Percentiles rank a stretch among this genome's conserved stretches.
Evolutionary conservation across 1,140 invertebrate species (phyloP).

Genomic region (Eurytemora carolleeae): DNA sequence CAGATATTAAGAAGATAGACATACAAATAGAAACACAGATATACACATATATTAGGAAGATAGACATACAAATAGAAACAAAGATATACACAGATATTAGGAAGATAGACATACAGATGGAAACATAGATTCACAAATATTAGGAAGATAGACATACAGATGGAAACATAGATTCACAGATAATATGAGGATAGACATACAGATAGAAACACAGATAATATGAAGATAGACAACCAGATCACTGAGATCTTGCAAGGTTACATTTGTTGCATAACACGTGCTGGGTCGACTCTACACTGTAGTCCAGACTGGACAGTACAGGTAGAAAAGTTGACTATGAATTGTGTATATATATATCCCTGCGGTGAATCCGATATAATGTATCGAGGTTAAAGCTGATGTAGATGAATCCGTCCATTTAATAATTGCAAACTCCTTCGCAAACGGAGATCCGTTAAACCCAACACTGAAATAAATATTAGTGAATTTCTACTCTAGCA

Average conservation of each 20-base stretch:
- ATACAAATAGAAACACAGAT: no score
- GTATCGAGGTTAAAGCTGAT: background rate
- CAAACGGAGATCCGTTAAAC: background rate
- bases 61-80: no score
- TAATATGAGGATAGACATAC: background rate
- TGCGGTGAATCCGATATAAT: background rate
- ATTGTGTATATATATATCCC: background rate
- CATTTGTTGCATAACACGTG: no score
- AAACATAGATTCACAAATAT: background rate
- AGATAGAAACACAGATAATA: background rate
- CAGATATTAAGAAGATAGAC: background rate
- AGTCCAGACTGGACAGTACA: no score
- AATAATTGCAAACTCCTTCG: background rate
- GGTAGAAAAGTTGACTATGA: background rate
- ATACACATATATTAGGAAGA: no score
- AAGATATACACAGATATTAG: no score
- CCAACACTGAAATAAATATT: background rate
- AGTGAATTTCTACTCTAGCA: background rate
- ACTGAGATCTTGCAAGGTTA: no score
- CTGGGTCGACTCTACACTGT: no score
- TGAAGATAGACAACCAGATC: no score
- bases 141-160: background rate
- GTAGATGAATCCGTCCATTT: background rate
- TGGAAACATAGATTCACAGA: background rate
- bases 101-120: no score